Evolutionary conservation across 2,888 invertebrate species (phyloP).

Genomic region (Xestia c-nigrum): DNA sequence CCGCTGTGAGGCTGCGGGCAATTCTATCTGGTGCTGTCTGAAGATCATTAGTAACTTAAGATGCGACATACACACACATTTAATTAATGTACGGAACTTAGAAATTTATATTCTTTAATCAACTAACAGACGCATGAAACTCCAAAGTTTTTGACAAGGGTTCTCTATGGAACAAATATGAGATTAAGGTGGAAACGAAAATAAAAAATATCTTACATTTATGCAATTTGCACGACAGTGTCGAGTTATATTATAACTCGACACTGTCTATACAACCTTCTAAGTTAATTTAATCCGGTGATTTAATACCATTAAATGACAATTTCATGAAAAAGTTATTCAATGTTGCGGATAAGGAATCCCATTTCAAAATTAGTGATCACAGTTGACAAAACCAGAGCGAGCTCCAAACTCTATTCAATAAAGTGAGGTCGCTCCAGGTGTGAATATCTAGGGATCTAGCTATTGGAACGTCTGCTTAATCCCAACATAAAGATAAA

Average conservation of each 20-base stretch:
- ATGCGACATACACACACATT: slow-evolving; percentile 4
- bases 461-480: slow-evolving; percentile 46
- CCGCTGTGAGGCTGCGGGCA: slow-evolving; percentile 28
- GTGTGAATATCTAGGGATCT: slow-evolving; percentile 46
- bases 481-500: slow-evolving; percentile 61
- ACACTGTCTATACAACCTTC: no score
- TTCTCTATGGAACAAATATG: neutral
- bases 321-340: no score
- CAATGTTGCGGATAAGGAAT: neutral
- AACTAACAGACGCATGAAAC: neutral
- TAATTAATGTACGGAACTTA: slow-evolving; percentile 5
- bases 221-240: no score
- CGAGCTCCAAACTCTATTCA: slow-evolving; percentile 39
- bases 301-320: no score
- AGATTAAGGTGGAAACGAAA: no score
- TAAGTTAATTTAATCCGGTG: no score
- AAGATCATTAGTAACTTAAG: slow-evolving; percentile 1
- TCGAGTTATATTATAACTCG: no score
- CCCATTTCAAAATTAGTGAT: slow-evolving; percentile 18
- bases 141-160: neutral
- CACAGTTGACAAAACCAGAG: slow-evolving; percentile 43
- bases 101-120: neutral
- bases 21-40: slow-evolving; percentile 7
- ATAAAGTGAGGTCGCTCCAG: slow-evolving; percentile 38
- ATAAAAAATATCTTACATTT: no score